Percentiles rank a stretch among this genome's conserved stretches.
These are phyloP conservation scores for Stigmatopora nigra DNA, from an alignment of 2,113 vertebrate genomes.

Conservation along the genomic window DNA sequence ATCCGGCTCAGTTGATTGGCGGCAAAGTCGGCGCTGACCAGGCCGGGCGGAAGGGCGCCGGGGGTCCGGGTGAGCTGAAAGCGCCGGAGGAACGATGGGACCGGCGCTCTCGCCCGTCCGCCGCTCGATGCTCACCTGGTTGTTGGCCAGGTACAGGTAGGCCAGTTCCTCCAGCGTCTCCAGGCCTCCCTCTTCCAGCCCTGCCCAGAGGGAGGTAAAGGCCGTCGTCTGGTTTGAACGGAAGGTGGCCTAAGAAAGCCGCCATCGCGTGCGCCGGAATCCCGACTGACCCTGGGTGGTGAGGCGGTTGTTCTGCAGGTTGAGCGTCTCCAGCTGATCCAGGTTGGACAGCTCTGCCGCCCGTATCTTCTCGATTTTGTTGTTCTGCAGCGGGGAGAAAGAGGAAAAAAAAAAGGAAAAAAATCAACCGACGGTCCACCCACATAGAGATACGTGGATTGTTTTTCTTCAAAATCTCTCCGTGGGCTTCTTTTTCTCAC, in stretches of 20 bases:
- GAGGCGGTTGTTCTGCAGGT: conserved; percentile 94
- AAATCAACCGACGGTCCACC: too few species aligned
- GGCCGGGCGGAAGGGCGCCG: conserved; percentile 79
- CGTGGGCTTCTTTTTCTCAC: too few species aligned
- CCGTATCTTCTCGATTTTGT: conserved; percentile 86
- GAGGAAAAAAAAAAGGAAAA: too few species aligned
- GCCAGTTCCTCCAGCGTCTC: conserved; percentile 84
- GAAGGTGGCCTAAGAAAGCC: too few species aligned
- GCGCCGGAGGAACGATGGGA: conserved; percentile 1
- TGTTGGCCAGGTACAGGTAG: conserved; percentile 96
- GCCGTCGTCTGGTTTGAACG: neutral
- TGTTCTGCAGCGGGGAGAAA: conserved; percentile 76
- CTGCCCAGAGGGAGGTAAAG: conserved; percentile 48
- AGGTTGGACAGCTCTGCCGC: conserved; percentile 83
- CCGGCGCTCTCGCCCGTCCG: too few species aligned
- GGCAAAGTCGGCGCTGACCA: conserved; percentile 94
- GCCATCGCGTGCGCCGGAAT: too few species aligned
- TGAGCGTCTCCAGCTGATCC: conserved; percentile 84
- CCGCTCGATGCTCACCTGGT: conserved; percentile 76
- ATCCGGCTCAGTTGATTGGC: conserved; percentile 92
- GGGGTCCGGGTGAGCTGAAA: conserved; percentile 86
- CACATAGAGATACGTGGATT: too few species aligned
- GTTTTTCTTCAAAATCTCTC: too few species aligned
- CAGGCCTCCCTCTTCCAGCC: conserved; percentile 89
- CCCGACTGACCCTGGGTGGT: conserved; percentile 85